A percentile compares a stretch with the other conserved stretches of the same genome.
These are phyloP conservation scores for Drosophila repleta DNA, from an alignment of 1,140 invertebrate species.

Conservation along the genomic window DNA sequence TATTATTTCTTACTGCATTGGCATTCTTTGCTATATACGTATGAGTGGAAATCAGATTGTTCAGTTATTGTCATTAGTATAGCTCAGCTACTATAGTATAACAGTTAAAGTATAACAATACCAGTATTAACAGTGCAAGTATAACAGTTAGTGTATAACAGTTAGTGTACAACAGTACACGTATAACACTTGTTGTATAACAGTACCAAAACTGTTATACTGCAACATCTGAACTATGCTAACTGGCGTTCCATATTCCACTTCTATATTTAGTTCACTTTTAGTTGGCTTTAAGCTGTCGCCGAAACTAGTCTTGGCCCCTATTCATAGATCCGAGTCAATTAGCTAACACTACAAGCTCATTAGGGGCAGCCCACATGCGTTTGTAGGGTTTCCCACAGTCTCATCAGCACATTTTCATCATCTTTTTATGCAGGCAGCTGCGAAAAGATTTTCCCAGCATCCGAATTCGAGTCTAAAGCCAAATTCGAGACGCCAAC, in stretches of 20 bases:
- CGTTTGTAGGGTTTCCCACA: constrained; percentile 75
- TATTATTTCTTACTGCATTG: too few relatives aligned
- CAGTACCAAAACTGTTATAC: too few relatives aligned
- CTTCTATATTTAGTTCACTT: not conserved
- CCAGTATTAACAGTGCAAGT: too few relatives aligned
- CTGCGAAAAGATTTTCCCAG: constrained; percentile 69
- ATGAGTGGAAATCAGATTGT: too few relatives aligned
- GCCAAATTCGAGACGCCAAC: constrained; percentile 56
- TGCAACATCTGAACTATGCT: too few relatives aligned
- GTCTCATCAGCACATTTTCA: constrained; percentile 59
- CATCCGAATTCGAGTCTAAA: constrained; percentile 34
- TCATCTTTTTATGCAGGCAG: constrained; percentile 28
- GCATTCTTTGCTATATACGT: too few relatives aligned
- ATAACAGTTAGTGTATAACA: too few relatives aligned
- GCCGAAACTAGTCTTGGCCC: constrained; percentile 12
- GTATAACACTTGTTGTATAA: too few relatives aligned
- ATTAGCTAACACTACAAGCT: constrained; percentile 66
- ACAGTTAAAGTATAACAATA: too few relatives aligned
- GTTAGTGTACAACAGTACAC: too few relatives aligned
- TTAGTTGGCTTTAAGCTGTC: not conserved
- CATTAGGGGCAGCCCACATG: constrained; percentile 75
- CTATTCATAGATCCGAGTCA: constrained; percentile 6
- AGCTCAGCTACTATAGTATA: too few relatives aligned
- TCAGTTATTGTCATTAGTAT: too few relatives aligned
- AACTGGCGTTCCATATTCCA: not conserved